A percentile compares a stretch with the other conserved stretches of the same genome.
phyloP scores from a whole-genome alignment of 2,797 vertebrate species.

The Lates japonicus region DNA sequence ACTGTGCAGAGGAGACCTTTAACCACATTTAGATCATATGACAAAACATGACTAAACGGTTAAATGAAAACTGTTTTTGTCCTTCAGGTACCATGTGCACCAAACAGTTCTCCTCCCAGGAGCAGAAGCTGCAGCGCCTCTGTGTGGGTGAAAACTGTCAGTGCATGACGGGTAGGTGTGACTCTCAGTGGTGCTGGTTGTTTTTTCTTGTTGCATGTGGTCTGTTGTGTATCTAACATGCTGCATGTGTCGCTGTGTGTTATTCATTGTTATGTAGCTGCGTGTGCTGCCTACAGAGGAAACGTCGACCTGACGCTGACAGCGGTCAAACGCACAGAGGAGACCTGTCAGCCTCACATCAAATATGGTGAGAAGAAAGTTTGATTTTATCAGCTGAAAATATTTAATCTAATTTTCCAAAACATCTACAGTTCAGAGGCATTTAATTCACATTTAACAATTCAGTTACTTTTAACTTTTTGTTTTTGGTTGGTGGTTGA shows the following conservation, averaged over 20 bases:
- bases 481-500: no score
- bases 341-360: conserved; percentile 68
- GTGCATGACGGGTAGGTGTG: conserved; percentile 91
- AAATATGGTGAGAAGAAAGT: conserved; percentile 64
- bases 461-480: no score
- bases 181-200: no score
- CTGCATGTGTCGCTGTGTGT: not conserved
- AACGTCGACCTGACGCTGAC: conserved; percentile 75
- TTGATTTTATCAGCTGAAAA: no score
- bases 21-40: no score
- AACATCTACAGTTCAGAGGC: no score
- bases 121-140: conserved; percentile 86
- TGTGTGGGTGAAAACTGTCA: conserved; percentile 90
- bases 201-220: no score
- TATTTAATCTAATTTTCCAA: no score
- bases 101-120: conserved; percentile 85
- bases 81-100: conserved; percentile 89
- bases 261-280: conserved; percentile 13
- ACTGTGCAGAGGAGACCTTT: no score
- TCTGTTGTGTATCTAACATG: no score
- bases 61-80: not conserved
- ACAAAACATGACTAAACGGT: no score
- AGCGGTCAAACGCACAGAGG: conserved; percentile 15
- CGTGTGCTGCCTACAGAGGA: conserved; percentile 73
- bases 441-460: no score